phyloP scores from a whole-genome alignment of 30 jellyfish, hydroid and myxozoan species.

The Phacellophora camtschatica region DNA sequence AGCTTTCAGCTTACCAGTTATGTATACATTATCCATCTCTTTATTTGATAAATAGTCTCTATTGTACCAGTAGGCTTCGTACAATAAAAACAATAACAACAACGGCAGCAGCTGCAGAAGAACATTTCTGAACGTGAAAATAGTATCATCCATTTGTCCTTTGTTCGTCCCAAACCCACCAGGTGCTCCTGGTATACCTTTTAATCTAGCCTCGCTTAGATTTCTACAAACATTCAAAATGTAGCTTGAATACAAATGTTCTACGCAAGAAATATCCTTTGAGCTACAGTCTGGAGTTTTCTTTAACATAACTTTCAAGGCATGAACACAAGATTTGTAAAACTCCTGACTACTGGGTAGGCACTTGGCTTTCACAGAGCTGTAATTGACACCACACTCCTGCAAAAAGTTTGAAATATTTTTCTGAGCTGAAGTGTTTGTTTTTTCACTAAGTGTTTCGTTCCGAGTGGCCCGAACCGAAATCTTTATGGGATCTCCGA shows the following conservation, averaged over 20 bases:
- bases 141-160: neutral
- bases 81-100: slow-evolving; percentile 57
- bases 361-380: neutral
- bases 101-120: slow-evolving; percentile 72
- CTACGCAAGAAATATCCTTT: slow-evolving; percentile 5
- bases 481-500: neutral
- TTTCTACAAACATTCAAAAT: slow-evolving; percentile 36
- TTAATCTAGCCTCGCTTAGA: neutral
- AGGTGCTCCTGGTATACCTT: neutral
- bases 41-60: slow-evolving; percentile 72
- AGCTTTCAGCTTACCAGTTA: slow-evolving; percentile 76
- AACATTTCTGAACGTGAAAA: neutral
- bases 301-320: neutral
- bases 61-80: slow-evolving; percentile 83
- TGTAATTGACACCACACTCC: neutral
- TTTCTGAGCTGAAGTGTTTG: neutral
- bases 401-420: neutral
- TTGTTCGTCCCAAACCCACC: no score
- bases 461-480: neutral
- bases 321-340: neutral
- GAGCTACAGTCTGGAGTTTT: neutral
- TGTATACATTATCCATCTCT: slow-evolving; percentile 82
- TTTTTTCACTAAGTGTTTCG: neutral
- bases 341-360: neutral
- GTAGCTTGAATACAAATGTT: slow-evolving; percentile 1